Conservation (phyloP, 2,797 vertebrate species). For the Platyrinchus mystaceus region DNA sequence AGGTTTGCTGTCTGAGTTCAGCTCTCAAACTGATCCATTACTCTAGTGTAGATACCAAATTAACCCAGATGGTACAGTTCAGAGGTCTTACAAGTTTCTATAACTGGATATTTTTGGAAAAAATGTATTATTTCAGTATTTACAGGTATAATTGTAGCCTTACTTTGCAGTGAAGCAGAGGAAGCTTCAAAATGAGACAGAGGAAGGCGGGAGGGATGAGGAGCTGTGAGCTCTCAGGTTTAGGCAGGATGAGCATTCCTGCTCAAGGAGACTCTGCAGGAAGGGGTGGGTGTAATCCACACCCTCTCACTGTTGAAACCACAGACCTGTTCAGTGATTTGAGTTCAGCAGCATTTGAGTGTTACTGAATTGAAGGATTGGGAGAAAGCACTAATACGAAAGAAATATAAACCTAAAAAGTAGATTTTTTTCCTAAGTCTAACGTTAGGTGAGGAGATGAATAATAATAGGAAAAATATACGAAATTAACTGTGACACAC, state of each 20-base stretch:
- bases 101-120: not conserved
- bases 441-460: not conserved
- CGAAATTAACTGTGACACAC: not conserved
- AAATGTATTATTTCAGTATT: not conserved
- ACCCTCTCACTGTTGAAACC: accelerated
- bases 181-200: not conserved
- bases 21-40: not conserved
- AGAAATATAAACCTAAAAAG: not conserved
- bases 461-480: not conserved
- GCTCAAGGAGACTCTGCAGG: not conserved
- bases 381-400: not conserved
- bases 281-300: not conserved
- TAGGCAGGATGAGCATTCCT: not conserved
- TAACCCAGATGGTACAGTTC: not conserved
- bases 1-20: not conserved
- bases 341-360: not conserved
- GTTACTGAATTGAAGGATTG: not conserved
- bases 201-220: not conserved
- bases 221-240: not conserved
- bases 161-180: not conserved
- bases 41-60: not conserved
- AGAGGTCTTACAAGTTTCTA: not conserved
- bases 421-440: not conserved
- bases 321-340: not conserved
- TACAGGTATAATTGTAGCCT: not conserved